Base-by-base conservation (phyloP, 2,888 invertebrate species). In the Rhodophaea formosa region DNA sequence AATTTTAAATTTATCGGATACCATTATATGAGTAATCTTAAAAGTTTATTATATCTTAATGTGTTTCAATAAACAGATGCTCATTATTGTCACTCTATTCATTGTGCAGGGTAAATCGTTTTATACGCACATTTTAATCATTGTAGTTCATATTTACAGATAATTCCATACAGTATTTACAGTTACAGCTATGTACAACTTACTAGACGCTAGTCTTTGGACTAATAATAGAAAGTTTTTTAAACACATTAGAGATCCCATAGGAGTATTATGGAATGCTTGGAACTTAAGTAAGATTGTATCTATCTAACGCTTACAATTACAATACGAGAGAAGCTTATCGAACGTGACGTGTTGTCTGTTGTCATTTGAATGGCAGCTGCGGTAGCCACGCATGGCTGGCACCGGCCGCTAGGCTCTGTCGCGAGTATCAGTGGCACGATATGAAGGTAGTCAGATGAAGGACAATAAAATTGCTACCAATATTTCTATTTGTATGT, bases 171-270 rank as follows among this genome's bases (percentile, higher is more conserved):
- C 62, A 70, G 71, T 77, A 75, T 79, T 75, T 78, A 78, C 74
- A 74, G 64, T 69, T 69, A 75, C 67, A 70, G 69, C 67, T 79
- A 80, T 79, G 77, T 86, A 86, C 86, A 88, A 65, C 74, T 74
- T 78, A 80, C 61, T 63, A 74, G 61, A 72, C 55, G 64, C 78
- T 80, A 81, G 77, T 78, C 75, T 84, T 86, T 84, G 77, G 81
- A 87, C 84, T 86, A 84, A 77, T 81, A 77, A 74, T 51, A 85
- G 80, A 84, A 72, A 86, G 86, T 84, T 88, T 82, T 82, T 79
- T 81, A 86, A 88, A 89, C 87, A 88, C 86, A 84, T 87, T 82
- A 84, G 90, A 88, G 90, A 90, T 90, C 90, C 90, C 89, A 88
- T 80, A 85, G 68, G 77, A 88, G 84, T 86, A 82, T 76, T 83